Evolutionary conservation across 2,888 invertebrate genomes (phyloP), one percentile per base, ranked within the genome.

Genomic region (Zygaena filipendulae): DNA sequence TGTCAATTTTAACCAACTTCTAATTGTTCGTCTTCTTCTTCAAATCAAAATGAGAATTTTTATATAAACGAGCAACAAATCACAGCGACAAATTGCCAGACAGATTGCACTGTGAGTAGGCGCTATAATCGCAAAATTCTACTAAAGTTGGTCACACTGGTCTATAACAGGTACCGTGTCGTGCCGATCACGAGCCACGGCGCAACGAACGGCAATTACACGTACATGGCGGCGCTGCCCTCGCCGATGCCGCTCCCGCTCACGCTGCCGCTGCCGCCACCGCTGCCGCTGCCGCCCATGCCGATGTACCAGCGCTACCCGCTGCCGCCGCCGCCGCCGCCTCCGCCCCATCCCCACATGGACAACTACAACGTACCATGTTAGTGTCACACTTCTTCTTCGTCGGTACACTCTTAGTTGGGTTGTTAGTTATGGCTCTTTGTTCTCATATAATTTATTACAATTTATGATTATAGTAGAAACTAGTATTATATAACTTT

Each of bases 151-250:
- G 16, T 16, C 4, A 16, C 7, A 6, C 7, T 7, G 16, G 4
- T 6, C 4, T 16, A 6, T 30, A 36, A 8, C 39, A 49, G 50
- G 38, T 49, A 49, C 35, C 38, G 48, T n/a, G 22, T 40, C 2
- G 36, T 47, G 34, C 39, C 45, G 8, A 30, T 20, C 27, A 5
- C 39, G 10, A 30, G 37, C 25, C n/a, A 21, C 22, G 26, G 16
- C 6, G 23, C 28, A 5, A 44, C 53, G n/a, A 61, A 61, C 32
- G 66, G 64, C 2, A 63, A 59, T 38, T 59, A 44, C 24, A 33
- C 47, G 11, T 60, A 47, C 36, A 30, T 57, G 13, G 33, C 48
- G 13, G 33, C 47, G 1, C 23, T 45, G 22, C 40, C 47, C 9
- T 24, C 32, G 8, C 25, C 42, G 14, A 19, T 45, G 23, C 42